A percentile compares a stretch with the other conserved stretches of the same genome.
Conservation (phyloP, 2,113 vertebrate genomes). For the Mastomys coucha region DNA sequence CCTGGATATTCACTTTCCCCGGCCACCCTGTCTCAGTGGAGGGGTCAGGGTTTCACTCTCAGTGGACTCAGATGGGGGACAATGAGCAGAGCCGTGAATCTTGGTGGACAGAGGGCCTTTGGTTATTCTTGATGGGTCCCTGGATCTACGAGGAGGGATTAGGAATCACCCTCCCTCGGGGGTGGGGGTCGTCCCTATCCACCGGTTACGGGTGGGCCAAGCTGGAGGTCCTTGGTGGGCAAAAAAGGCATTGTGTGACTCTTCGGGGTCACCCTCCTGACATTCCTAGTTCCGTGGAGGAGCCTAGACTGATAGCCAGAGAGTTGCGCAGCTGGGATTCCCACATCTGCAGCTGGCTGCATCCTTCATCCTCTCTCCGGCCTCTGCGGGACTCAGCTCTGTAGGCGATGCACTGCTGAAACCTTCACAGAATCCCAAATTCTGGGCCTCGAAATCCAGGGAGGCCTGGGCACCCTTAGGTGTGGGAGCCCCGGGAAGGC, state of each 20-base stretch:
- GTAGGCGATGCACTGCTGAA: neutral
- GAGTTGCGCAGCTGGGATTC: neutral
- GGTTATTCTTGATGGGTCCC: neutral
- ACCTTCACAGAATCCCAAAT: no score
- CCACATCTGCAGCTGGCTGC: neutral
- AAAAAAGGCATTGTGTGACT: neutral
- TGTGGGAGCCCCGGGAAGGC: constrained; percentile 28
- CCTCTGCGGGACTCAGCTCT: neutral
- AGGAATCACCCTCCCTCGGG: neutral
- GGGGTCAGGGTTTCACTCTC: neutral
- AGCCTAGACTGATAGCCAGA: neutral
- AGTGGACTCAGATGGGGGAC: no score
- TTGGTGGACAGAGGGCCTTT: neutral
- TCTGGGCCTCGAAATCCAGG: constrained; percentile 30
- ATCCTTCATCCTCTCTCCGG: neutral
- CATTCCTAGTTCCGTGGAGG: neutral
- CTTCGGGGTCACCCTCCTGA: neutral
- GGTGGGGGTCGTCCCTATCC: neutral
- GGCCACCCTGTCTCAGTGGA: neutral
- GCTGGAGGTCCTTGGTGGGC: neutral
- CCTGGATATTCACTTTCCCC: neutral
- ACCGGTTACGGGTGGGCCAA: neutral
- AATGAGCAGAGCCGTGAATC: neutral
- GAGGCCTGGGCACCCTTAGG: neutral
- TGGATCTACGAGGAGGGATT: neutral